Evolutionary conservation across 2,797 vertebrate species (phyloP).

Genomic region (Emydoidea blandingii): DNA sequence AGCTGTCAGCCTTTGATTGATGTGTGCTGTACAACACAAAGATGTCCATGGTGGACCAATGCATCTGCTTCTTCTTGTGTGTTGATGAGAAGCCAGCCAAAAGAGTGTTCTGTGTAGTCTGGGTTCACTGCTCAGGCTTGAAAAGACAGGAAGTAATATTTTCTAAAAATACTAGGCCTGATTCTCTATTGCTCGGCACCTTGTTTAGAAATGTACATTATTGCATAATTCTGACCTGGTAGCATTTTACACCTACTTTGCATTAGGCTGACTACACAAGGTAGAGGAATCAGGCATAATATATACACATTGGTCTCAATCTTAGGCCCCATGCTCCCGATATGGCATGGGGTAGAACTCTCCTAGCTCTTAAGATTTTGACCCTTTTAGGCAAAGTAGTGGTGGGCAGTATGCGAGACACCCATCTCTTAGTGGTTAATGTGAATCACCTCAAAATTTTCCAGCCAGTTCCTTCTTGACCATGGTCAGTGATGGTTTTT

Average conservation of each 20-base stretch:
- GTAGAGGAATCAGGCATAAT: not conserved
- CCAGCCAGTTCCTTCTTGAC: not conserved
- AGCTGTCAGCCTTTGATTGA: not conserved
- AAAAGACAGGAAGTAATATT: not conserved
- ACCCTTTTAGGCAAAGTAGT: not conserved
- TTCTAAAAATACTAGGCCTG: not conserved
- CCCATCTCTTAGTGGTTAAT: not conserved
- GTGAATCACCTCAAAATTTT: not conserved
- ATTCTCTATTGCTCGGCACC: not conserved
- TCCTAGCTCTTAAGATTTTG: not conserved
- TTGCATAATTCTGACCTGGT: not conserved
- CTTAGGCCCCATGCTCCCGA: not conserved
- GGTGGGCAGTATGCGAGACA: not conserved
- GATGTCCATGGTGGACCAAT: not conserved
- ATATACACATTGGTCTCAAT: not conserved
- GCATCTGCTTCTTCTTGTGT: not conserved
- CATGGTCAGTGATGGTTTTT: not conserved
- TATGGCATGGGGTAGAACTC: not conserved
- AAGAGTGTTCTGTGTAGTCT: not conserved
- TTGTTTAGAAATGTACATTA: not conserved
- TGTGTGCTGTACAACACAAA: not conserved
- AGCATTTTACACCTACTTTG: not conserved
- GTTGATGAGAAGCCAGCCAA: not conserved
- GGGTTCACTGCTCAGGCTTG: not conserved
- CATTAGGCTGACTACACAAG: not conserved